Evolutionary conservation across 1,140 invertebrate species (phyloP).

Genomic region (Drosophila willistoni): DNA sequence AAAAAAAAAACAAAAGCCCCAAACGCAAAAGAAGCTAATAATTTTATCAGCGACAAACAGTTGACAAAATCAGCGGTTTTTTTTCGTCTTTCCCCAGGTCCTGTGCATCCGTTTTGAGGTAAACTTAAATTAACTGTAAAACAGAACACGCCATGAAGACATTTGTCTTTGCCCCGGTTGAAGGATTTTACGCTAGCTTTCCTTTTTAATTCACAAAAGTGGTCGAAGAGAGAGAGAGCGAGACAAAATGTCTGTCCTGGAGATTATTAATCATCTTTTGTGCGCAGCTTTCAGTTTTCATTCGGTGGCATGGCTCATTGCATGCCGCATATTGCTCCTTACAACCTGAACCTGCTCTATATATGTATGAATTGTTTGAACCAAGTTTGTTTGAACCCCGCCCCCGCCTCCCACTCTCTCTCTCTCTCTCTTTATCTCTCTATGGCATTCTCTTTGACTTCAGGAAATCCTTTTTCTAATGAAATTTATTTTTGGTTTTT

Average conservation of each 20-base stretch:
- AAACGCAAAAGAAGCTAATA: constrained; percentile 69
- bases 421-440: not conserved
- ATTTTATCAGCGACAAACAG: constrained; percentile 82
- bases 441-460: not conserved
- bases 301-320: constrained; percentile 59
- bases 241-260: constrained; percentile 37
- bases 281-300: constrained; percentile 67
- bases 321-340: constrained; percentile 16
- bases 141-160: constrained; percentile 78
- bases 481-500: constrained; percentile 49
- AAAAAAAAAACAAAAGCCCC: constrained; percentile 32
- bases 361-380: constrained; percentile 47
- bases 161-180: constrained; percentile 71
- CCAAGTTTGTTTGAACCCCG: constrained; percentile 8
- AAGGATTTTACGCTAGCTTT: constrained; percentile 44
- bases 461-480: constrained; percentile 65
- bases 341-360: constrained; percentile 6
- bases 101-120: constrained; percentile 64
- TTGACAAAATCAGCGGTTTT: constrained; percentile 82
- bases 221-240: not conserved
- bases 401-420: too few species aligned
- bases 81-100: constrained; percentile 26
- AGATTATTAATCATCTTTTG: constrained; percentile 82
- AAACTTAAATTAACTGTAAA: constrained; percentile 82
- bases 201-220: constrained; percentile 14